Base-by-base conservation (phyloP, 2,888 invertebrate species). In the Drosophila setosimentum region DNA sequence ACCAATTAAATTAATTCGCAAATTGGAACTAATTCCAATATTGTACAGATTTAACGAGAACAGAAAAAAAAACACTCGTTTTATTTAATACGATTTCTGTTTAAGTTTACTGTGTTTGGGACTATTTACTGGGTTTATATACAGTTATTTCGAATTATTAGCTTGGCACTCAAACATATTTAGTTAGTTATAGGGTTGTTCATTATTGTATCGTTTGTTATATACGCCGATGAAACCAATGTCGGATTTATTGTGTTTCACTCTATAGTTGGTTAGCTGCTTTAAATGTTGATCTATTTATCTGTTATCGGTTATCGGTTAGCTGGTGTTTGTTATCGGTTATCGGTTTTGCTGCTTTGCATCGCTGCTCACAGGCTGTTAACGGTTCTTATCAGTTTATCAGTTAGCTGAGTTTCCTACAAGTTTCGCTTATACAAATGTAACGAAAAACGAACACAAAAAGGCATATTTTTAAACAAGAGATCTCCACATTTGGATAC, bases 91-190 rank as follows among this genome's bases (percentile, higher is more conserved):
- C 35, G 35, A 55, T 70, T 67, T 67, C 42, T 8, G 50, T 64
- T 73, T 54, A 51, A 65, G 42, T 80, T 67, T 54, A 51, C 70
- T 58, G 55, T 58, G 55, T 62, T 29, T 57, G 67, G 63, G 59
- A 67, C 50, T 72, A 58, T 64, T 40, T 72, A 29, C 54, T 55
- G 48, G 61, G 40, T 67, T 62, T 81, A 76, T 86, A 70, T 89
- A 83, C 78, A 78, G 62, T 76, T 78, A 76, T 78, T 76, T 78
- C 80, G 74, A 84, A 85, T 89, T 91, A 79, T 90, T 92, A 92
- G 92, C 92, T 92, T 92, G 92, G 92, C 92, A 92, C 92, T 92
- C 90, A 92, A 92, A 92, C 82, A 80, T 87, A 75, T 77, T 78
- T 69, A 70, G 60, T 79, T 72, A 37, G 55, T 55, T 55, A 71